Percentiles rank a stretch among this genome's conserved stretches.
These are phyloP conservation scores for Amaurobius ferox DNA, from an alignment of 2,888 invertebrate species.

Conservation along the genomic window DNA sequence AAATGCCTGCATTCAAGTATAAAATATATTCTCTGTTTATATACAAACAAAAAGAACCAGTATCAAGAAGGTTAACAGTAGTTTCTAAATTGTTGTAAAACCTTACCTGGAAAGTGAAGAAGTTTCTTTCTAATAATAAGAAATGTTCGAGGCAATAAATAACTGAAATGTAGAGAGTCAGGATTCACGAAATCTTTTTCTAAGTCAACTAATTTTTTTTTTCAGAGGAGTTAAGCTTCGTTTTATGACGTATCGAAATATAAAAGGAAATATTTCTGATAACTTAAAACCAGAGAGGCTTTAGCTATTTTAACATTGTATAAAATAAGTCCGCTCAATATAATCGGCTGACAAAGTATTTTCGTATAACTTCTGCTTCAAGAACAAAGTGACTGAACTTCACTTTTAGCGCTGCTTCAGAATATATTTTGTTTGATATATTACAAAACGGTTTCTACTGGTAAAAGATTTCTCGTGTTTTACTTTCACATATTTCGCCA, in stretches of 20 bases:
- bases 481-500: neutral
- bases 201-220: neutral
- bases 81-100: neutral
- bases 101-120: neutral
- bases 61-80: no score
- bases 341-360: neutral
- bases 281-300: slow-evolving; percentile 14
- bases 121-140: neutral
- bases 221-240: neutral
- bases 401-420: neutral
- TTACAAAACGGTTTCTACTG: neutral
- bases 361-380: slow-evolving; percentile 1
- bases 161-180: neutral
- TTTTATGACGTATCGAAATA: neutral
- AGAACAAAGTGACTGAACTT: slow-evolving; percentile 1
- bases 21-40: no score
- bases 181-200: neutral
- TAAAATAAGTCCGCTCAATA: neutral
- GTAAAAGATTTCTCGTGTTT: slow-evolving; percentile 9
- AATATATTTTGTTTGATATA: slow-evolving; percentile 14
- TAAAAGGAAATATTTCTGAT: slow-evolving; percentile 9
- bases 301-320: slow-evolving; percentile 7
- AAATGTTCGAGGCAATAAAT: neutral
- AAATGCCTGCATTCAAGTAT: no score
- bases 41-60: no score